Evolutionary conservation across 2,888 invertebrate genomes (phyloP), one percentile per base, ranked within the genome.

Genomic region (Tetranychus truncatus): DNA sequence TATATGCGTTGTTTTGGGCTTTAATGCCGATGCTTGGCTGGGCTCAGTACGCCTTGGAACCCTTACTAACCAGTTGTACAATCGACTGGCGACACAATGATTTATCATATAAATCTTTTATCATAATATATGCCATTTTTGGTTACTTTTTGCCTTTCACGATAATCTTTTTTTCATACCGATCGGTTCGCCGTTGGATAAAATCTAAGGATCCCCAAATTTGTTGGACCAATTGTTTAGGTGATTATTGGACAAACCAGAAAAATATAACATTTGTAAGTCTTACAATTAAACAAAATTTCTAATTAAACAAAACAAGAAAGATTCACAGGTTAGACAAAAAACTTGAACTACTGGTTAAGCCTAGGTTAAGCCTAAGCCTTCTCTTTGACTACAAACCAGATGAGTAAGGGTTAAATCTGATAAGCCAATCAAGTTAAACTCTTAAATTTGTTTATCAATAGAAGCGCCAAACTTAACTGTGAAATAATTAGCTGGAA

Each of bases 1-100:
- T 75, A 0, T 79, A 77, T 45, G 78, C 79, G 1, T 67, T 78
- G 44, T 77, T 79, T 73, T 79, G 79, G 79, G 76, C 79, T 6
- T 72, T 75, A 21, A 78, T 78, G 77, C 79, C 78, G 7, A 75
- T 79, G 6, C 18, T 78, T 5, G 79, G 79, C 34, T 79, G 79
- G 79, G 78, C 77, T 55, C 79, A 81, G 73, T 81, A 80, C 75
- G 77, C 77, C 8, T 74, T 78, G 71, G 80, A 81, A 71, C 80
- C 80, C 7, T 79, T 78, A 1, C 77, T 78, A 24, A 80, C 81
- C 1, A 79, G 81, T 1, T 81, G 81, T 77, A 81, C 81, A 18
- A 80, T 81, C 65, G 80, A 81, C 79, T 81, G 81, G 81, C 79
- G 78, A 34, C 77, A 79, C 46, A 79, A 79, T 73, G 80, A 80